Evolutionary conservation across 2,113 vertebrate species (phyloP).

Genomic region (Leucopternis melanops): DNA sequence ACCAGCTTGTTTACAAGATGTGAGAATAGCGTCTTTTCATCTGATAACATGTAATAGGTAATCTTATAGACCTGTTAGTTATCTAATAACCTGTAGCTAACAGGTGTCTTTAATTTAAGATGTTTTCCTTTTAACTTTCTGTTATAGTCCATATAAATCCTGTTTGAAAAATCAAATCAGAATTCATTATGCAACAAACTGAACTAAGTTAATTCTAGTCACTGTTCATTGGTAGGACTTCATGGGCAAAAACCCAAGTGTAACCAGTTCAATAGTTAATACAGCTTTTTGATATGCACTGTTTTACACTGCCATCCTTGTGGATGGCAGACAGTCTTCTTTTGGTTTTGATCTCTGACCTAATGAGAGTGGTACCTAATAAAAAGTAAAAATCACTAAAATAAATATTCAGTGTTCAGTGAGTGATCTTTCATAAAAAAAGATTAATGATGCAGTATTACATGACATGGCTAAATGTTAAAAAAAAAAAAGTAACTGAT

Average conservation of each 20-base stretch:
- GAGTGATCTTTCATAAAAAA: background rate
- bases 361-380: background rate
- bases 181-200: background rate
- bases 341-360: background rate
- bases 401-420: background rate
- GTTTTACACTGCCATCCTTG: background rate
- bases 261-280: background rate
- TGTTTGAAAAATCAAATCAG: background rate
- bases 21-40: background rate
- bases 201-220: background rate
- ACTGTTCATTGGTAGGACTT: background rate
- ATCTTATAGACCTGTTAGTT: background rate
- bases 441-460: background rate
- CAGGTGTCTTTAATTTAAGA: background rate
- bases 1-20: background rate
- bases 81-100: background rate
- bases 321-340: background rate
- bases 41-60: background rate
- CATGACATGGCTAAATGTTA: background rate
- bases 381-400: background rate
- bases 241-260: background rate
- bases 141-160: background rate
- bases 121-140: background rate
- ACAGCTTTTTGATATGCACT: rapidly evolving
- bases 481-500: background rate